Percentiles rank a stretch among this genome's conserved stretches.
Evolutionary conservation across 2,113 vertebrate species (phyloP).

Genomic region (Aptenodytes patagonicus): DNA sequence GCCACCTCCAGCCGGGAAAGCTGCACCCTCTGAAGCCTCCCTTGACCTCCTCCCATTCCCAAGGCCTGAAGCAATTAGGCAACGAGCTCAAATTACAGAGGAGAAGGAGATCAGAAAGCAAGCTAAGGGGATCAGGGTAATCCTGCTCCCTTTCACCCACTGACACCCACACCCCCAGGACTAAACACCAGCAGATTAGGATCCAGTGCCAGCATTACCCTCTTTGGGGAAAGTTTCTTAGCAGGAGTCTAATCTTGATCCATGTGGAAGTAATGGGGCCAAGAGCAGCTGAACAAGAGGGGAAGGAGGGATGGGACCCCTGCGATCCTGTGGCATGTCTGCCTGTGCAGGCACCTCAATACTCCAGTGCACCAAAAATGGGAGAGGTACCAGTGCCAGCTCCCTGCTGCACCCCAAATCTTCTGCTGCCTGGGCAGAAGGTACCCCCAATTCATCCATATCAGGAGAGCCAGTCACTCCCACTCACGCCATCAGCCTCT

Average conservation of each 20-base stretch:
- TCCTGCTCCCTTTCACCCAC: neutral
- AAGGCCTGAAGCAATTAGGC: neutral
- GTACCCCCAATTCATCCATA: neutral
- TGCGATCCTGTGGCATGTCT: neutral
- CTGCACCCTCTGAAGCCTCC: neutral
- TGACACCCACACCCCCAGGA: neutral
- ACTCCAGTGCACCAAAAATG: neutral
- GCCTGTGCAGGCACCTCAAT: neutral
- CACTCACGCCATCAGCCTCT: neutral
- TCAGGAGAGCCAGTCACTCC: neutral
- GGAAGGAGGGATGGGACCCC: neutral
- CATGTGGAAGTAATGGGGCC: neutral
- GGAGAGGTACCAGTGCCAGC: accelerated
- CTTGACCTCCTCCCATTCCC: neutral
- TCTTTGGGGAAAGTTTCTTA: neutral
- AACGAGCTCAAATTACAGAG: neutral
- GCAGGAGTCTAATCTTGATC: neutral
- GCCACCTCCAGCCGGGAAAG: neutral
- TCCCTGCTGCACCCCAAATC: neutral
- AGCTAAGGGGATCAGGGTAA: conserved; percentile 4
- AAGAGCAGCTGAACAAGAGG: neutral
- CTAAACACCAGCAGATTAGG: neutral
- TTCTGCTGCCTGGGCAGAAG: neutral
- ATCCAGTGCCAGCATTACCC: neutral
- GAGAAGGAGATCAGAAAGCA: conserved; percentile 3